A percentile compares a stretch with the other conserved stretches of the same genome.
Evolutionary conservation across 2,888 invertebrate genomes (phyloP).

Genomic region (Thalpophila matura): DNA sequence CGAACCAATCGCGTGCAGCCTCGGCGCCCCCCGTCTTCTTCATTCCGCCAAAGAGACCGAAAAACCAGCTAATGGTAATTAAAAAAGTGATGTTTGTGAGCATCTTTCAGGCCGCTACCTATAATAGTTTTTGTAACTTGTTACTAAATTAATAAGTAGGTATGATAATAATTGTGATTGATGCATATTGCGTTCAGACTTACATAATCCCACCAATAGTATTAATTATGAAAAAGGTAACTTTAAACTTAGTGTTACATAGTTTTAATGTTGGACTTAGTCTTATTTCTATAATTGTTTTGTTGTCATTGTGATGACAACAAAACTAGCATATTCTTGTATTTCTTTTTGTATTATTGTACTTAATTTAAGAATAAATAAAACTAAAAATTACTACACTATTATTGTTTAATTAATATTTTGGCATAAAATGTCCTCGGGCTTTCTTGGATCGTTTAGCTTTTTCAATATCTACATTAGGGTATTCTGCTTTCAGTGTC

Average conservation of each 20-base stretch:
- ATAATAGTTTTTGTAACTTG: background rate
- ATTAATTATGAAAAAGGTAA: background rate
- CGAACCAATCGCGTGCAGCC: no score
- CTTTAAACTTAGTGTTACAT: background rate
- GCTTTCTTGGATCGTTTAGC: slow-evolving; percentile 90
- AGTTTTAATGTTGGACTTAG: background rate
- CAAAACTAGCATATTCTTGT: background rate
- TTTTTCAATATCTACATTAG: slow-evolving; percentile 94
- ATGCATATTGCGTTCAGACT: background rate
- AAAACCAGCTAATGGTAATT: no score
- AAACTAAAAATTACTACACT: slow-evolving; percentile 36
- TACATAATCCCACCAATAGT: slow-evolving; percentile 1
- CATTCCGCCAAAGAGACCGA: no score
- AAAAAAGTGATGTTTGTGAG: no score
- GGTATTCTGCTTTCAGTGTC: slow-evolving; percentile 93
- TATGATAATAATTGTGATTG: background rate
- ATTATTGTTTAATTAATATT: slow-evolving; percentile 71
- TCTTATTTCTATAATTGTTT: background rate
- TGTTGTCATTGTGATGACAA: background rate
- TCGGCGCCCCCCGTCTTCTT: no score
- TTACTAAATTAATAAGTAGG: background rate
- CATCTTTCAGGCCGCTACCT: no score
- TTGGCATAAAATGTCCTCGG: slow-evolving; percentile 92
- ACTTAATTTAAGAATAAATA: slow-evolving; percentile 28
- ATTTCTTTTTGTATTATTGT: slow-evolving; percentile 7